Evolutionary conservation across 2,113 vertebrate species (phyloP).

Genomic region (Ciconia stormi): DNA sequence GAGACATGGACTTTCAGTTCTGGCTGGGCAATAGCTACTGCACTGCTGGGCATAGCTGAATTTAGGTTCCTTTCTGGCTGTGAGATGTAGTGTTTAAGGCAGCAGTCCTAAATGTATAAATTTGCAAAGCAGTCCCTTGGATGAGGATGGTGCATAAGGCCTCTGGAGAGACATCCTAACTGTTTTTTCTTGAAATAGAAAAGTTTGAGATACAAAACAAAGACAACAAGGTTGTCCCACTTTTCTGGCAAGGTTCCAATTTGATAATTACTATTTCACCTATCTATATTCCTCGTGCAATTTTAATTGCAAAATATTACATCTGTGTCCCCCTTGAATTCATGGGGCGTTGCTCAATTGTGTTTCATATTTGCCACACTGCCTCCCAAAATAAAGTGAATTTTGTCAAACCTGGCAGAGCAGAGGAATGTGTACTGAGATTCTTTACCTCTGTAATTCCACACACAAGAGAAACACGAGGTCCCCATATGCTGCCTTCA

Average conservation of each 20-base stretch:
- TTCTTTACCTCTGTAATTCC: background rate
- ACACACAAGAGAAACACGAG: background rate
- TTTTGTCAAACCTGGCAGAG: background rate
- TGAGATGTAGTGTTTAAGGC: background rate
- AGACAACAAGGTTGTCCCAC: background rate
- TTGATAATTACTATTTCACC: constrained; percentile 22
- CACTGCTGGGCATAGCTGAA: background rate
- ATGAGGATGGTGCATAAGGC: background rate
- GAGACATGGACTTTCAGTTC: background rate
- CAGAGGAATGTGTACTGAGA: background rate
- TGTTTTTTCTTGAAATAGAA: background rate
- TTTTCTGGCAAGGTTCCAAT: constrained; percentile 20
- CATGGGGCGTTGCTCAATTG: fast-evolving
- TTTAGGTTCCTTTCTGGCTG: background rate
- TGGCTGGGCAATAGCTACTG: background rate
- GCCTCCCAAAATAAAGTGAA: background rate
- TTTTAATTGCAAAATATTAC: background rate
- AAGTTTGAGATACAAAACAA: background rate
- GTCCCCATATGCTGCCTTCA: background rate
- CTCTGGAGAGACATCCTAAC: background rate
- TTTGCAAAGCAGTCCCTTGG: background rate
- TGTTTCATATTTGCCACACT: background rate
- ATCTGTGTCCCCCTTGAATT: background rate
- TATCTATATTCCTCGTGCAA: background rate
- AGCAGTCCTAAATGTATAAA: background rate